Evolutionary conservation across 2,797 vertebrate species (phyloP).

Genomic region (Anolis apletophallus): DNA sequence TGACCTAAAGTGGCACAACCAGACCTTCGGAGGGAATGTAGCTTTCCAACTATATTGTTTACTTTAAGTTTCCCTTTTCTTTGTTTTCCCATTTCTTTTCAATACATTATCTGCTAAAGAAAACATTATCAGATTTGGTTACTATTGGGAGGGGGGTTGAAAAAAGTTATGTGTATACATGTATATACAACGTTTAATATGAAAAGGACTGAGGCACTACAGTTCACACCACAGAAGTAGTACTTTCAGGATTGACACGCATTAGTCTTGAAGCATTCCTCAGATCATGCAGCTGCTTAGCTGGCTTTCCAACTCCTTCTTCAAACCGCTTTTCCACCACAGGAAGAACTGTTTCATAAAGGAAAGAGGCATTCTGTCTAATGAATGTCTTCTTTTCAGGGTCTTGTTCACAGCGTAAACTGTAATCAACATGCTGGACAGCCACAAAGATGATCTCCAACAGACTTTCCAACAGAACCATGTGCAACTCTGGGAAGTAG

Average conservation of each 20-base stretch:
- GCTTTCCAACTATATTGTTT: constrained; percentile 31
- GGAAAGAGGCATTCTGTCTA: constrained; percentile 92
- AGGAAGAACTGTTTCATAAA: constrained; percentile 95
- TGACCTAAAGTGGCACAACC: constrained; percentile 40
- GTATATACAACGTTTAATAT: constrained; percentile 26
- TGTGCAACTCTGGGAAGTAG: constrained; percentile 96
- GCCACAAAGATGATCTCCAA: constrained; percentile 95
- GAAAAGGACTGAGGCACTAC: not conserved
- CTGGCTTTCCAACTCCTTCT: constrained; percentile 95
- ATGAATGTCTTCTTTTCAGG: constrained; percentile 94
- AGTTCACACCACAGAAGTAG: constrained; percentile 91
- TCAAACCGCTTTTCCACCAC: constrained; percentile 96
- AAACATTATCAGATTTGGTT: constrained; percentile 23
- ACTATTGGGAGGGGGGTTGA: constrained; percentile 20
- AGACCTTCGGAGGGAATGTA: constrained; percentile 36
- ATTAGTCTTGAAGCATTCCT: constrained; percentile 88
- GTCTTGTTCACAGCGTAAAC: constrained; percentile 96
- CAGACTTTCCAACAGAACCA: constrained; percentile 96
- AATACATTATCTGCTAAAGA: constrained; percentile 45
- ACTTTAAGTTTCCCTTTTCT: constrained; percentile 14
- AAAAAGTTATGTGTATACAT: constrained; percentile 27
- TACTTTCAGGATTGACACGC: constrained; percentile 94
- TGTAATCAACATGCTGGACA: constrained; percentile 97
- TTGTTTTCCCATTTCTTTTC: constrained; percentile 30
- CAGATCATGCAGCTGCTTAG: constrained; percentile 96